Percentiles rank a stretch among this genome's conserved stretches.
These are phyloP conservation scores for Sialia sialis DNA, from an alignment of 2,113 vertebrate species.

Conservation along the genomic window DNA sequence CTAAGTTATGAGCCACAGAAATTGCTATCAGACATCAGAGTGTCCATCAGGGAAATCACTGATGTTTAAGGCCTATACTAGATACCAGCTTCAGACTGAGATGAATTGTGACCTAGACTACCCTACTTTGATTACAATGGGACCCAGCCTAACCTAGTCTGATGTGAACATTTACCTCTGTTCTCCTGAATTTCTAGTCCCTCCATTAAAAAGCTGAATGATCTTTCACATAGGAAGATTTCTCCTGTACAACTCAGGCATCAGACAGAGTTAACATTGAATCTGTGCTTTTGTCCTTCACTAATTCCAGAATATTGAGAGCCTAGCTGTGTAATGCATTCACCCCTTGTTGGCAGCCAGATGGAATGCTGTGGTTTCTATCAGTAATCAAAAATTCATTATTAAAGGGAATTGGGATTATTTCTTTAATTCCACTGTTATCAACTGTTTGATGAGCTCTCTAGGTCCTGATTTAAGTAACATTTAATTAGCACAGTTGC, in stretches of 20 bases:
- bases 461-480: conserved; percentile 4
- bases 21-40: background rate
- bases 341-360: background rate
- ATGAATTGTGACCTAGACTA: background rate
- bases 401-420: background rate
- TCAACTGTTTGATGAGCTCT: background rate
- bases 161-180: background rate
- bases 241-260: background rate
- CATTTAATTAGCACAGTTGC: conserved; percentile 13
- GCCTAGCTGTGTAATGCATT: background rate
- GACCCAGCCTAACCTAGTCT: background rate
- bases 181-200: background rate
- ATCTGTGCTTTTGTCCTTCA: background rate
- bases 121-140: background rate
- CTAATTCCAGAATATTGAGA: background rate
- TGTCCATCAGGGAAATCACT: background rate
- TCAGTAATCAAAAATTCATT: conserved; percentile 32
- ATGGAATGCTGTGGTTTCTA: background rate
- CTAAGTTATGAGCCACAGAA: background rate
- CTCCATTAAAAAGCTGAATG: background rate
- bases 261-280: background rate
- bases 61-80: background rate
- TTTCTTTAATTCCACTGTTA: conserved; percentile 6
- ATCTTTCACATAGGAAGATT: background rate
- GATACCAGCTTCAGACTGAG: background rate